A percentile compares a stretch with the other conserved stretches of the same genome.
Evolutionary conservation across 92 coral and sea anemone species (phyloP).

Genomic region (Phenganax marumi): DNA sequence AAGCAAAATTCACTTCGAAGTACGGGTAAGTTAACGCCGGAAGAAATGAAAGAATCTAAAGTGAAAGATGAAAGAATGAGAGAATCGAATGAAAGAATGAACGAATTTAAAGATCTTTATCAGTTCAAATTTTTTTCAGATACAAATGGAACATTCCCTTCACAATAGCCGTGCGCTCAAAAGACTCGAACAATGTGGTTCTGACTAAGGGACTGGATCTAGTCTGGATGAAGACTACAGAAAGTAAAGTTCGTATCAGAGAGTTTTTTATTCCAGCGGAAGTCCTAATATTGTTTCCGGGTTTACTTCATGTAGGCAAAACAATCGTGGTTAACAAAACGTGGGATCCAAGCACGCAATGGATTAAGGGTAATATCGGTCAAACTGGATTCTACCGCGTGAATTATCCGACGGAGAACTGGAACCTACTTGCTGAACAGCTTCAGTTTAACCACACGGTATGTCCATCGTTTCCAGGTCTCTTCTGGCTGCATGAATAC

Average conservation of each 20-base stretch:
- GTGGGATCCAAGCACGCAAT: conserved; percentile 45
- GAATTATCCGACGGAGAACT: conserved; percentile 61
- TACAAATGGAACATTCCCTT: conserved; percentile 38
- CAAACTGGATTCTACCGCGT: conserved; percentile 70
- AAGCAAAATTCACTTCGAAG: conserved; percentile 63
- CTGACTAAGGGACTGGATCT: background rate
- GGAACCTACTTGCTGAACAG: conserved; percentile 56
- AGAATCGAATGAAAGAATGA: background rate
- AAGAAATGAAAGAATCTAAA: background rate
- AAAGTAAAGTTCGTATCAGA: background rate
- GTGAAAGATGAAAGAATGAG: background rate
- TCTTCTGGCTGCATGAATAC: background rate
- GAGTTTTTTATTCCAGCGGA: background rate
- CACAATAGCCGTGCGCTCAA: conserved; percentile 11
- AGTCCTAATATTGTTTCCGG: background rate
- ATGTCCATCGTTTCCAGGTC: background rate
- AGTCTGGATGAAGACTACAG: conserved; percentile 20
- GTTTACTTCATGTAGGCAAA: background rate
- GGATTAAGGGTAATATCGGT: conserved; percentile 67
- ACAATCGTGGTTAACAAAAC: conserved; percentile 11
- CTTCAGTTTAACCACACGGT: conserved; percentile 50
- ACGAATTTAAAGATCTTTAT: background rate
- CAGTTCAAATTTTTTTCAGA: background rate
- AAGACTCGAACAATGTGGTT: background rate
- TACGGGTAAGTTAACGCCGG: conserved; percentile 49